phyloP scores from a whole-genome alignment of 2,888 invertebrate genomes.

The Pycnomerus fuliginosus region DNA sequence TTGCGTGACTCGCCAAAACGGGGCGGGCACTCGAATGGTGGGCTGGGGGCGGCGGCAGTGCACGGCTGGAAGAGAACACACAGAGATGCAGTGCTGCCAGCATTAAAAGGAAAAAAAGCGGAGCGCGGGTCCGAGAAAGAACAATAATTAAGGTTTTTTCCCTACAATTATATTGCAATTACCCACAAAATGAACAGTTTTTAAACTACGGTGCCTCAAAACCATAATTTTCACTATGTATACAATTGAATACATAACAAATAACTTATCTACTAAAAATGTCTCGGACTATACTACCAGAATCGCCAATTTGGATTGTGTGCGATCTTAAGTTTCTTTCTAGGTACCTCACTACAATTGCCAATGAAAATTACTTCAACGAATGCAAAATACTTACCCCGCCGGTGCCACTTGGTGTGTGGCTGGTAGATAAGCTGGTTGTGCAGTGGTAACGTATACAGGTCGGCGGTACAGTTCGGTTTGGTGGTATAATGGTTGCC shows the following conservation, averaged over 20 bases:
- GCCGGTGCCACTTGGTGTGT: conserved; percentile 57
- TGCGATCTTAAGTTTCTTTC: conserved; percentile 37
- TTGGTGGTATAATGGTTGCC: conserved; percentile 65
- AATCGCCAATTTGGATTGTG: conserved; percentile 20
- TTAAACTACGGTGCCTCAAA: no score
- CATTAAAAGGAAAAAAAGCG: no score
- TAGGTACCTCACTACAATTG: conserved; percentile 21
- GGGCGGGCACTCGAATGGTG: conserved; percentile 77
- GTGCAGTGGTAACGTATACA: conserved; percentile 68
- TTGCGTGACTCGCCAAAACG: conserved; percentile 64
- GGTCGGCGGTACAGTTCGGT: conserved; percentile 65
- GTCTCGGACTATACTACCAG: no score
- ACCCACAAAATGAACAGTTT: no score
- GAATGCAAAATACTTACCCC: conserved; percentile 43
- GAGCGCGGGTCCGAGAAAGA: no score
- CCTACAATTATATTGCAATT: no score
- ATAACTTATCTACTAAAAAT: conserved; percentile 10
- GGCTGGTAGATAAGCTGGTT: conserved; percentile 56
- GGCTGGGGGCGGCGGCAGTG: conserved; percentile 75
- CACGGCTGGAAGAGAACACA: conserved; percentile 52
- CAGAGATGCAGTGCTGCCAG: conserved; percentile 1
- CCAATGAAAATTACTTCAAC: neutral
- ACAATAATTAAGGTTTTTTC: no score
- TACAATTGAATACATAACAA: no score
- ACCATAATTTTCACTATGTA: no score